phyloP scores from a whole-genome alignment of 53 echinoderm and acorn worm species.

The Paracentrotus lividus region DNA sequence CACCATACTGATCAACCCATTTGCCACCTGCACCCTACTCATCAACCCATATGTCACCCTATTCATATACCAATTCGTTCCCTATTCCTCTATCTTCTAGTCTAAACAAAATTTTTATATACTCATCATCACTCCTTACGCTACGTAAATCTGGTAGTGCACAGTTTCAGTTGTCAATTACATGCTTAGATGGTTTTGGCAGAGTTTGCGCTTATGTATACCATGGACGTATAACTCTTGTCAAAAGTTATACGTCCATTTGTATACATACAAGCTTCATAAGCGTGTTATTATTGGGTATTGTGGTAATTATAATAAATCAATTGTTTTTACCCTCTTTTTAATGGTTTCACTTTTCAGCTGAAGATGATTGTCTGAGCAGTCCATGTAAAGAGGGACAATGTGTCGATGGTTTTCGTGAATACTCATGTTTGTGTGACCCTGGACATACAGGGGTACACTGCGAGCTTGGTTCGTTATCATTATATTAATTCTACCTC shows the following conservation, averaged over 20 bases:
- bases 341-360: not conserved
- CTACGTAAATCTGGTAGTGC: too few species aligned
- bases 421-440: conserved; percentile 31
- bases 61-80: not conserved
- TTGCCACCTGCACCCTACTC: too few species aligned
- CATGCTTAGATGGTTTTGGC: too few species aligned
- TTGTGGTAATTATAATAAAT: too few species aligned
- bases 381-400: not conserved
- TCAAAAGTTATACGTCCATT: too few species aligned
- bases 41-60: not conserved
- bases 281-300: too few species aligned
- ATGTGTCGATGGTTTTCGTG: not conserved
- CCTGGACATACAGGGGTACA: conserved; percentile 4
- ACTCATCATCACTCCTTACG: too few species aligned
- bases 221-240: too few species aligned
- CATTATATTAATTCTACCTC: not conserved
- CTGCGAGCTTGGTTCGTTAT: conserved; percentile 10
- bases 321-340: not conserved
- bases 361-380: conserved; percentile 31
- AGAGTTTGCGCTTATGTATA: too few species aligned
- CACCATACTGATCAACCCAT: not conserved
- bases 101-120: too few species aligned
- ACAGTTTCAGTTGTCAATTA: too few species aligned
- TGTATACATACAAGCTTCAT: too few species aligned
- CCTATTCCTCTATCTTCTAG: not conserved